Base-by-base conservation (phyloP, 2,797 vertebrate species). In the Ceryle rudis region DNA sequence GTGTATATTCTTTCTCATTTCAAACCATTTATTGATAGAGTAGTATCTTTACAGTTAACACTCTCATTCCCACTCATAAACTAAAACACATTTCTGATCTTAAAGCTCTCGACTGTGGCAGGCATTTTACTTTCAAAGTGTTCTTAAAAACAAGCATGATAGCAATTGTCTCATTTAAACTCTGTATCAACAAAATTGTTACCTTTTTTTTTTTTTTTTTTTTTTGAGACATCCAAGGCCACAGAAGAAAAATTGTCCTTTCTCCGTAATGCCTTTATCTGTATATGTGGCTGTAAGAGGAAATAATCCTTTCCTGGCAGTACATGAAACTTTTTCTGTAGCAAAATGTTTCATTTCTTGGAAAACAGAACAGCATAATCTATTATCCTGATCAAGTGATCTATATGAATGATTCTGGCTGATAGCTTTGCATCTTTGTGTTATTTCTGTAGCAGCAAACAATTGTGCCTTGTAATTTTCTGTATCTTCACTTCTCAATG, bases 381-480 rank as follows among this genome's bases (percentile, higher is more conserved):
- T 73, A 49, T 66, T 85, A 80, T 28, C 22, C 28, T 6, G 58
- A 71, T 70, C 8, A 81, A 90, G 18, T n/a, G 47, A 81, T 60
- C 44, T 81, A 28, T 49, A 9, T 47, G 52, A 92, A 57, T 19
- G 28, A 71, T 60, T 64, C 42, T 47, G 28, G 13, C 37, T 51
- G 35, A 78, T 64, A 61, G 8, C 7, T 93, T 81, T 62, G 14
- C 4, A 2, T 67, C 22, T 15, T 75, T 84, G 14, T 65, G 10
- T 49, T 86, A 65, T 11, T 81, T 89, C 42, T 57, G 31, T 21
- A 85, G 41, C 16, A 85, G 22, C 33, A 89, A 91, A 65, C 8
- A 69, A 72, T 11, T 46, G 46, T 61, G 26, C 33, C 74, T 91
- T 54, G 8, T 29, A 44, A 91, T 79, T 81, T 81, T 84, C 62